Conservation (phyloP, 1,140 invertebrate species). For the Pseudomyrmex pallidus region DNA sequence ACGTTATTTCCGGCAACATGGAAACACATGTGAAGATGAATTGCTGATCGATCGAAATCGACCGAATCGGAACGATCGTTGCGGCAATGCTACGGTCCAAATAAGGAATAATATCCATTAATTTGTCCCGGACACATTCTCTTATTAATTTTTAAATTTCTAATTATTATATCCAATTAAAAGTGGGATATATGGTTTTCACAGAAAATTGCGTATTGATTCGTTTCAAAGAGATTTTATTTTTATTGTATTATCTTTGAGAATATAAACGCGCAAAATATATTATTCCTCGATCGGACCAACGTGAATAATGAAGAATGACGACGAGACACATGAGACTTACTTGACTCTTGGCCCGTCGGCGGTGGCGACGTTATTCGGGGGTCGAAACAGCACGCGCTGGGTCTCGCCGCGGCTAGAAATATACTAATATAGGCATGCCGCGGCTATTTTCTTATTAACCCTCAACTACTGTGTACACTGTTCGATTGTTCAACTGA, state of each 20-base stretch:
- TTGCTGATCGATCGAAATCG: slow-evolving; percentile 1
- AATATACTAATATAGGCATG: slow-evolving; percentile 83
- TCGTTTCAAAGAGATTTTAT: neutral
- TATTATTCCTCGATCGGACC: slow-evolving; percentile 55
- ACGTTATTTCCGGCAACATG: slow-evolving; percentile 13
- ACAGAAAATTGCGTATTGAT: too few relatives aligned
- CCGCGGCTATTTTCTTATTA: slow-evolving; percentile 74
- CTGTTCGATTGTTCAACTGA: slow-evolving; percentile 22
- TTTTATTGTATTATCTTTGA: too few relatives aligned
- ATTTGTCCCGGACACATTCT: too few relatives aligned
- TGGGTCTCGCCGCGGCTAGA: slow-evolving; percentile 89
- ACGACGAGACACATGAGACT: slow-evolving; percentile 81
- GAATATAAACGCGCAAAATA: too few relatives aligned
- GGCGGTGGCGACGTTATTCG: slow-evolving; percentile 88
- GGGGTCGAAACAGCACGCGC: slow-evolving; percentile 89
- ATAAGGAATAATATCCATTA: slow-evolving; percentile 40
- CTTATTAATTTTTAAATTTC: too few relatives aligned
- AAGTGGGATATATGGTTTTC: too few relatives aligned
- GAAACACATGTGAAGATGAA: slow-evolving; percentile 5
- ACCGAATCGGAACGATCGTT: slow-evolving; percentile 9
- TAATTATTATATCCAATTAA: too few relatives aligned
- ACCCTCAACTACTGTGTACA: slow-evolving; percentile 51
- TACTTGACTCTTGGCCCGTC: slow-evolving; percentile 87
- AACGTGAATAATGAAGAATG: slow-evolving; percentile 67
- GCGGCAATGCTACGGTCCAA: slow-evolving; percentile 32